Evolutionary conservation across 2,113 vertebrate species (phyloP).

Genomic region (Erythrolamprus reginae): DNA sequence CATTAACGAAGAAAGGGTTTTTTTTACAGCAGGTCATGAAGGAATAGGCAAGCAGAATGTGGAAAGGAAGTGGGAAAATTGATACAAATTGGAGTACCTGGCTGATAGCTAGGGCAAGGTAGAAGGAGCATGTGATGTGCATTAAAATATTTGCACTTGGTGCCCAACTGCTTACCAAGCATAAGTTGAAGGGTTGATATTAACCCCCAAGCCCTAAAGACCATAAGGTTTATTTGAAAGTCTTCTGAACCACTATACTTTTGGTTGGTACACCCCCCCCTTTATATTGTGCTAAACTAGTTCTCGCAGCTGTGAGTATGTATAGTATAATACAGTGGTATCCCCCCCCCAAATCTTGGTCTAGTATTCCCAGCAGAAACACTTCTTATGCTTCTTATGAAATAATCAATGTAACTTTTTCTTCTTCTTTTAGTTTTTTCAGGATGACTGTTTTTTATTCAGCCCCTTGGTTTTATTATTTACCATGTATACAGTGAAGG

Average conservation of each 20-base stretch:
- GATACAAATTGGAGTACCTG: neutral
- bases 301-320: too few species aligned
- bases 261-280: too few species aligned
- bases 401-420: rapidly evolving
- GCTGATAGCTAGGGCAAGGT: neutral
- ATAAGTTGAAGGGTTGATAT: neutral
- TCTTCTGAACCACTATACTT: too few species aligned
- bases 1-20: neutral
- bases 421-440: neutral
- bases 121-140: neutral
- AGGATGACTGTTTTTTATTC: neutral
- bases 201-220: neutral
- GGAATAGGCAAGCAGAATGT: neutral
- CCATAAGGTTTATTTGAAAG: neutral
- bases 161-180: neutral
- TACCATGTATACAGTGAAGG: too few species aligned
- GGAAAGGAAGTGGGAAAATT: neutral
- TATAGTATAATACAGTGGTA: too few species aligned
- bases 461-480: neutral
- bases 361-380: too few species aligned
- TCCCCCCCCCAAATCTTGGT: too few species aligned
- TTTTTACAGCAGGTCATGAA: neutral
- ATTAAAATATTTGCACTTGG: neutral
- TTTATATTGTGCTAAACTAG: too few species aligned
- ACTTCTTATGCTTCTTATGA: neutral